Conservation (phyloP, 1,140 invertebrate genomes). For the Philopotamus ludificatus region DNA sequence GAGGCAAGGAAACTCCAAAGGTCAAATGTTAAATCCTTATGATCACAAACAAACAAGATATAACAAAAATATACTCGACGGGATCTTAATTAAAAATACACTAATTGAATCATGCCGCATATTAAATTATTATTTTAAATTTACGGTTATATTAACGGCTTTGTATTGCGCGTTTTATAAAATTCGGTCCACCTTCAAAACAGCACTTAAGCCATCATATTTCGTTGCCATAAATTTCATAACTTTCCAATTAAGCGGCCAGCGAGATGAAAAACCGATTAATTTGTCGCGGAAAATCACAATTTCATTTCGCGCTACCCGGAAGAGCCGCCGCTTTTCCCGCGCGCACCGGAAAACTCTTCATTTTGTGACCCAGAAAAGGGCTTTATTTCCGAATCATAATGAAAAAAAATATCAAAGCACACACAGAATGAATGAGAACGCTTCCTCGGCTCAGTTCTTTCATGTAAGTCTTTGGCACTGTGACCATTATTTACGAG, state of each 20-base stretch:
- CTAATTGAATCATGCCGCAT: no score
- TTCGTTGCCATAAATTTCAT: no score
- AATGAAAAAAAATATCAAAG: constrained; percentile 7
- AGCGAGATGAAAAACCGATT: not conserved
- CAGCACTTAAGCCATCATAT: no score
- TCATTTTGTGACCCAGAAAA: constrained; percentile 24
- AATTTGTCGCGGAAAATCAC: not conserved
- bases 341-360: not conserved
- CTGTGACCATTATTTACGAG: constrained; percentile 11
- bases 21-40: no score
- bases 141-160: no score
- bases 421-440: constrained; percentile 25
- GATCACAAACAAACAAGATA: no score
- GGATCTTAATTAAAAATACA: no score
- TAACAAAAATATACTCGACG: no score
- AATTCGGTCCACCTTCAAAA: no score
- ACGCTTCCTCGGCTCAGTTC: not conserved
- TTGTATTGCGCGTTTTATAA: no score
- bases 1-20: no score
- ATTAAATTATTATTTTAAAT: no score
- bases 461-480: constrained; percentile 3
- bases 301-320: not conserved
- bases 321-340: not conserved
- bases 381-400: constrained; percentile 3
- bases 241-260: not conserved